phyloP scores from a whole-genome alignment of 2,888 invertebrate genomes.

The Aleiodes leptofemur region DNA sequence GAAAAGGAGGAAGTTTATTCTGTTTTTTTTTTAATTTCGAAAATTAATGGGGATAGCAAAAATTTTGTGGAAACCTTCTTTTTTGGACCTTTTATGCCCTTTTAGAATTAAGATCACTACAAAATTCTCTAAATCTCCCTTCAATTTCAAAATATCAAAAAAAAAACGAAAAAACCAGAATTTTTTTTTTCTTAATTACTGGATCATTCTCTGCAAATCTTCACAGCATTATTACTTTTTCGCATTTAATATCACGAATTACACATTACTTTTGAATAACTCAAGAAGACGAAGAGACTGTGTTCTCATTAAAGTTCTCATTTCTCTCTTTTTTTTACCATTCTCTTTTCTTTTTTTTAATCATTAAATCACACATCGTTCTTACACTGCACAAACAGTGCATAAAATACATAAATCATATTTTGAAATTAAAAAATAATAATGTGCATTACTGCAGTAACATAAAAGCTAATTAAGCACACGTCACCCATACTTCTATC shows the following conservation, averaged over 20 bases:
- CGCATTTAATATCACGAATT: no score
- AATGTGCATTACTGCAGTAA: conserved; percentile 46
- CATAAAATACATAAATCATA: conserved; percentile 18
- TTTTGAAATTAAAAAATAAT: conserved; percentile 9
- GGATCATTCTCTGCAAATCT: no score
- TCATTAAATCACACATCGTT: conserved; percentile 41
- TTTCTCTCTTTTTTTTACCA: conserved; percentile 21
- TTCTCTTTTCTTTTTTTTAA: conserved; percentile 8
- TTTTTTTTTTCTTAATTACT: no score
- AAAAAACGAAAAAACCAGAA: no score
- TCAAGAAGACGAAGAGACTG: conserved; percentile 23
- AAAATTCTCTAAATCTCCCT: no score
- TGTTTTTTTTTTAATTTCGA: background rate
- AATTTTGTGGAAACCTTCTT: no score
- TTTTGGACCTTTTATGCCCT: no score
- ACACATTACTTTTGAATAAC: background rate
- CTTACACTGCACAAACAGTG: conserved; percentile 43
- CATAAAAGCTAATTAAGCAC: conserved; percentile 54
- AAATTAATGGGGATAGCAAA: background rate
- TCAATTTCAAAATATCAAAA: no score
- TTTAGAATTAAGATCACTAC: no score
- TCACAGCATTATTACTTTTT: no score
- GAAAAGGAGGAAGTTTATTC: background rate
- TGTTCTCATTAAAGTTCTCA: conserved; percentile 24
- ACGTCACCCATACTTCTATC: conserved; percentile 41